Evolutionary conservation across 2,888 invertebrate species (phyloP), one percentile per base, ranked within the genome.

Genomic region (Synanthedon myopaeformis): DNA sequence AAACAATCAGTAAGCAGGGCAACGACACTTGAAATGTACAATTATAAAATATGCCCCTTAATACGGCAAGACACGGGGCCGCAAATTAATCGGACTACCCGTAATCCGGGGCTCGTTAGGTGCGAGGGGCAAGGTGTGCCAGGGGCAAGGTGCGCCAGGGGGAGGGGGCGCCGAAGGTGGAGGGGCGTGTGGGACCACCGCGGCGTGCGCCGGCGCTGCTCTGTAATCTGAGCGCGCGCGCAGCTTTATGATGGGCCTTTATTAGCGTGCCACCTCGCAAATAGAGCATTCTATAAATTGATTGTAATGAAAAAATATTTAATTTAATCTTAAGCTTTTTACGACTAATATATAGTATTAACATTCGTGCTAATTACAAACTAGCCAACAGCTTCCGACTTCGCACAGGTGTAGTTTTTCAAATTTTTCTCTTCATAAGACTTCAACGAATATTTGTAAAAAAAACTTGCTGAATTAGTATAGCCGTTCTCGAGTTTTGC

Each of bases 171-270:
- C 54, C 42, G 56, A 45, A 51, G 58, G 60, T 59, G 56, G 62
- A 19, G 19, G 59, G 59, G 63, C 58, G 63, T 61, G 61, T 66
- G 58, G 62, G 77, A 79, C 79, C 80, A 79, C 80, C 82, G 73
- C 64, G 61, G 70, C 73, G 75, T 68, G 67, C 72, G 79, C 79
- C 70, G 74, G 70, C 70, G 70, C 67, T 55, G 63, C 67, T 77
- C 80, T 78, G 82, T 81, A 81, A 82, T 80, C 78, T 69, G 80
- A 81, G 76, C 69, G 80, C 74, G 72, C 65, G 73, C 67, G 64
- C 61, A 62, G 60, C 60, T 62, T 58, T 59, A 54, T 53, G 53
- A 51, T 28, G 63, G 57, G 58, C 41, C 63, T 70, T 69, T 70
- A 42, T 60, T 65, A 42, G 52, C 42, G 57, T 50, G 54, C 51